Evolutionary conservation across 2,888 invertebrate genomes (phyloP).

Genomic region (Athetis lepigone): DNA sequence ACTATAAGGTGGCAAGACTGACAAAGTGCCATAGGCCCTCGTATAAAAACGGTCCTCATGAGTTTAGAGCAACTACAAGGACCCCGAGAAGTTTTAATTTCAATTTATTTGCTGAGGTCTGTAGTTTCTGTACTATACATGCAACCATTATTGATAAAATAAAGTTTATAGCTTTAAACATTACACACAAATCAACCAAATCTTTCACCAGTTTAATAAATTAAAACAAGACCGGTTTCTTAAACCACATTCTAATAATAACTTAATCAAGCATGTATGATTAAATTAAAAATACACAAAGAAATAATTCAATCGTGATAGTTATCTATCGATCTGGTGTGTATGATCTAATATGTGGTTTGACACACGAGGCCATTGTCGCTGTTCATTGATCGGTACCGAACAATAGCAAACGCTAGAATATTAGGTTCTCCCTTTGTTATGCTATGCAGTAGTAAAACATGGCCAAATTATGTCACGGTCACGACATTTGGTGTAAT

Average conservation of each 20-base stretch:
- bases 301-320: slow-evolving; percentile 55
- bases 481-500: slow-evolving; percentile 30
- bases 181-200: too few species aligned
- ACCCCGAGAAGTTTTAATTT: too few species aligned
- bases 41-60: too few species aligned
- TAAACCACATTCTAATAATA: slow-evolving; percentile 6
- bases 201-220: background rate
- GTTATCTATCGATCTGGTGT: slow-evolving; percentile 54
- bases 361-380: slow-evolving; percentile 71
- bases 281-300: slow-evolving; percentile 64
- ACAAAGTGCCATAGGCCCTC: too few species aligned
- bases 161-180: too few species aligned
- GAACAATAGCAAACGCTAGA: slow-evolving; percentile 43
- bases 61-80: too few species aligned
- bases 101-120: too few species aligned
- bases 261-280: slow-evolving; percentile 25
- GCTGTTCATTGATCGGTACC: slow-evolving; percentile 46
- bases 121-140: too few species aligned
- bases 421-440: slow-evolving; percentile 34
- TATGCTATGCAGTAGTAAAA: slow-evolving; percentile 1
- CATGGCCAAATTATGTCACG: slow-evolving; percentile 43
- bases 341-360: slow-evolving; percentile 64
- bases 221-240: background rate
- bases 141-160: too few species aligned
- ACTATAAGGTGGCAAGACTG: too few species aligned